Evolutionary conservation across 2,113 vertebrate genomes (phyloP), one percentile per base, ranked within the genome.

Genomic region (Myrmophylax atrothorax): DNA sequence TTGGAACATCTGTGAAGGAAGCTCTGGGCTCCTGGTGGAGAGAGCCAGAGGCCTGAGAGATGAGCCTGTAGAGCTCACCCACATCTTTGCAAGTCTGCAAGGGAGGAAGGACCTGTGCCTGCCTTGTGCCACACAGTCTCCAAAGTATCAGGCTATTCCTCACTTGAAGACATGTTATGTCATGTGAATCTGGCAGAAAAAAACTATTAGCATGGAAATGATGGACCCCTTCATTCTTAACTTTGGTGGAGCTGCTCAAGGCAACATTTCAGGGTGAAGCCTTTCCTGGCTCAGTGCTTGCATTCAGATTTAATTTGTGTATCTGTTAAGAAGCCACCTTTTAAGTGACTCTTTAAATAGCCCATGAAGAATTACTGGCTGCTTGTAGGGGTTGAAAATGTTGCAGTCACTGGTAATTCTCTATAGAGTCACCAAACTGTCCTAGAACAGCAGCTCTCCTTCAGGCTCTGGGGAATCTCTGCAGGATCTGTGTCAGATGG

Each of bases 201-300:
- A 7, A 18, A 29, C n/a, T 1, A 0, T 60, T 84, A 40, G 26
- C 9, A 1, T 22, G 20, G 35, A 18, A 68, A 9, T 0, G 1
- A 22, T 35, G 44, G 37, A 18, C 17, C 6, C 14, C 33, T 59
- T 68, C 35, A n/a, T 69, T 50, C 40, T 73, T 40, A 66, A 3
- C 26, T 44, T 35, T 10, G 38, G 53, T 14, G 22, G 10, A 46
- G 23, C 42, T 74, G 59, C 42, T 75, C 16, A 5, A 29, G 29
- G 46, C 16, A 58, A 18, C 19, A 4, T 79, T 70, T 67, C 0
- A 10, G 60, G 47, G 28, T 18, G 53, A 77, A 92, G 12, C 38
- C 59, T 83, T 81, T 76, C 46, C 44, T 60, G 68, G 50, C 44
- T 90, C 62, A 55, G 56, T 2, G 1, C 42, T 90, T 87, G 13